Base-by-base conservation (phyloP, 2,113 vertebrate genomes). In the Etia nguti region DNA sequence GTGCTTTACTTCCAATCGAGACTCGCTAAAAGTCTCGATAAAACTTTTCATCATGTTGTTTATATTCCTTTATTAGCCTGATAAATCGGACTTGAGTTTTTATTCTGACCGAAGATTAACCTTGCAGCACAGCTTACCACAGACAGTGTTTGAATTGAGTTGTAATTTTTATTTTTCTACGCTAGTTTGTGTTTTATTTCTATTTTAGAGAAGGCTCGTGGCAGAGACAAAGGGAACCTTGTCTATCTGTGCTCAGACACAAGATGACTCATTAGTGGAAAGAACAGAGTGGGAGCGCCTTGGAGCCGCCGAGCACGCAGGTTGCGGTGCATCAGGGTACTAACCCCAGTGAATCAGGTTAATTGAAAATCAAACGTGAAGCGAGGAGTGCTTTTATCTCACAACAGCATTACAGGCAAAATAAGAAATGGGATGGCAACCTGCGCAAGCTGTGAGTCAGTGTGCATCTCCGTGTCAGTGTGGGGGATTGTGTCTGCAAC, bases 311-410 rank as follows among this genome's bases (percentile, higher is more conserved):
- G 12, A 79, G 73, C 68, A 31, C 3, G 24, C 73, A 20, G 31
- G 36, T 43, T 52, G 38, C 5, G 6, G 60, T 65, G 12, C 83
- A 82, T 88, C 60, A 57, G 36, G 38, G 82, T 48, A 87, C 90
- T 62, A 90, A 90, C 92, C 88, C 60, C 41, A 6, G 34, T 36
- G 87, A 89, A 92, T 90, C 79, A 77, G 92, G 90, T 93, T 94
- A 92, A 94, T 89, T 93, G 85, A 89, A 94, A 90, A 87, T 88
- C 86, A 88, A 87, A 86, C 70, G 68, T 52, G n/a, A 62, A 82
- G 82, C 20, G 36, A 85, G 81, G 85, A 81, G 85, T 18, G 84
- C 68, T 92, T 90, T 90, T 59, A 90, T 93, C 88, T 65, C 82
- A 56, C 86, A 73, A 24, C 43, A 60, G 26, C n/a, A n/a, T 56